A percentile compares a stretch with the other conserved stretches of the same genome.
These are phyloP conservation scores for Platysteira castanea DNA, from an alignment of 2,113 vertebrate genomes.

Conservation along the genomic window DNA sequence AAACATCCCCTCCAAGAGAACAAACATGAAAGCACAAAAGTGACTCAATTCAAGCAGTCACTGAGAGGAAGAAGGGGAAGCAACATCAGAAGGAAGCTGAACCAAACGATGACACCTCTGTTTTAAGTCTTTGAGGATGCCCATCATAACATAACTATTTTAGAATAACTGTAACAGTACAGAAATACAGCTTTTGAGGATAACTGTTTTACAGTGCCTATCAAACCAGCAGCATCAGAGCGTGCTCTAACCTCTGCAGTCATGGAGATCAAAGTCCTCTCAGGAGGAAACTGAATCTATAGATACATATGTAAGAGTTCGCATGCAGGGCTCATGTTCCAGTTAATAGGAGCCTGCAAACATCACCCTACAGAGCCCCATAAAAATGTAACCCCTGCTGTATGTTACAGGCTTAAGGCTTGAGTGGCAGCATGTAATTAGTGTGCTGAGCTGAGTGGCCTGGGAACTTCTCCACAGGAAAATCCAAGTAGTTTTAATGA, in stretches of 20 bases:
- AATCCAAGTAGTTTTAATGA: neutral
- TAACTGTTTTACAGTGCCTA: neutral
- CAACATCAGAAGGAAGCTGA: neutral
- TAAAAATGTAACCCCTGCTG: neutral
- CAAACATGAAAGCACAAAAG: neutral
- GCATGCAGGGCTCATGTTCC: neutral
- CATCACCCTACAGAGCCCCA: neutral
- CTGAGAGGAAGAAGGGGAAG: neutral
- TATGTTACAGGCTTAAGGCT: neutral
- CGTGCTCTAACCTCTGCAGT: neutral
- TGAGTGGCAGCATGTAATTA: neutral
- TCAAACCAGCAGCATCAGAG: neutral
- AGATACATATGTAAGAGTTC: neutral
- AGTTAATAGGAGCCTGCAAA: neutral
- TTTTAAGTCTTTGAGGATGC: neutral
- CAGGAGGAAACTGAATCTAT: neutral
- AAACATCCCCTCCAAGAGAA: neutral
- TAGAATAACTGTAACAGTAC: neutral
- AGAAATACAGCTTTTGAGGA: neutral
- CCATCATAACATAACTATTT: neutral
- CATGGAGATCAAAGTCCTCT: neutral
- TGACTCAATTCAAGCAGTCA: neutral
- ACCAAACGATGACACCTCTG: neutral
- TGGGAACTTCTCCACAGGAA: neutral
- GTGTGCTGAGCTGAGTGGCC: neutral